Conservation (phyloP, 2,113 vertebrate genomes). For the Electrona antarctica region DNA sequence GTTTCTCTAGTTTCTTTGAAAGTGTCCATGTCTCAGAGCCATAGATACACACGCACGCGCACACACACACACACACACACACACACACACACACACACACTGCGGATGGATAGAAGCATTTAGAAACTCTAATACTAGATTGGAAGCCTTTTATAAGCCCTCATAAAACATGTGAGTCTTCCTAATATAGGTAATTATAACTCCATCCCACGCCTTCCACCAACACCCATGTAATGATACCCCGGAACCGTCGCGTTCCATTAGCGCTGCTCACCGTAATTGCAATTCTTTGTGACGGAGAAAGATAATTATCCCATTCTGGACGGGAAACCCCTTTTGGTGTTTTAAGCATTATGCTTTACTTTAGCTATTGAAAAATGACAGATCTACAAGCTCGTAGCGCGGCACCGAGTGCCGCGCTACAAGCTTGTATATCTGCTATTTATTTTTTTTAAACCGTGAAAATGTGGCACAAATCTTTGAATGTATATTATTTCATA, state of each 20-base stretch:
- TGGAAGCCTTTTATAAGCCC: slow-evolving; percentile 49
- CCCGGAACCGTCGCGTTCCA: slow-evolving; percentile 84
- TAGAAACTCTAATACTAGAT: neutral
- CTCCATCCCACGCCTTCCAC: slow-evolving; percentile 90
- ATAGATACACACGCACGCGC: slow-evolving; percentile 61
- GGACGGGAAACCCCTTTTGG: too few relatives aligned
- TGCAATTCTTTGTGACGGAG: slow-evolving; percentile 93
- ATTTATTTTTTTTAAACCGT: too few relatives aligned
- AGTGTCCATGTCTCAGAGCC: too few relatives aligned
- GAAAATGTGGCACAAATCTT: too few relatives aligned
- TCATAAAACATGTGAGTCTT: slow-evolving; percentile 50
- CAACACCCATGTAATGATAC: slow-evolving; percentile 92
- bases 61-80: slow-evolving; percentile 27
- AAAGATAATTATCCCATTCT: slow-evolving; percentile 83
- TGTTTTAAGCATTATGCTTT: too few relatives aligned
- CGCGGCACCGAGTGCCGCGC: too few relatives aligned
- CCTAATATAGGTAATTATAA: slow-evolving; percentile 86
- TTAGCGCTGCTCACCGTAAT: slow-evolving; percentile 85
- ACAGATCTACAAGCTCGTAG: too few relatives aligned
- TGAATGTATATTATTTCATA: too few relatives aligned
- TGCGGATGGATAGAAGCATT: neutral
- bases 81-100: neutral
- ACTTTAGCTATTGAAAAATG: too few relatives aligned
- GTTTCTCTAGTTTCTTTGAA: too few relatives aligned
- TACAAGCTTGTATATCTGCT: too few relatives aligned